Base-by-base conservation (phyloP, 1,140 invertebrate genomes). In the Drosophila santomea region DNA sequence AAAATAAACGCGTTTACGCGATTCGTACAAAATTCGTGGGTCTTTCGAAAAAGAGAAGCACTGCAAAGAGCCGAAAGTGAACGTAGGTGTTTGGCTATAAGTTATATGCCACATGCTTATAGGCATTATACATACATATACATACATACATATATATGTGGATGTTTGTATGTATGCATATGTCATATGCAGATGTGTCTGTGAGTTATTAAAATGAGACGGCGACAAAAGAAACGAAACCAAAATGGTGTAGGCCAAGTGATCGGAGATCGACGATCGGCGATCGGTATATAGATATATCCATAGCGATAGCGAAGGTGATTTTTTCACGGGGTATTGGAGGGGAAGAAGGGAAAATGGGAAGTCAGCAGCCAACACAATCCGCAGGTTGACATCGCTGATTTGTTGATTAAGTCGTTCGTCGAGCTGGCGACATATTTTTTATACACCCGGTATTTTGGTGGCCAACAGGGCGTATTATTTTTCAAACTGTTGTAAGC, bases 1-100 rank as follows among this genome's bases (percentile, higher is more conserved):
- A 90, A 91, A 91, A 90, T 84, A 89, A 91, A 91, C 90, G 90
- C 90, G 90, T 89, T 90, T 89, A 91, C 90, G 90, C 86, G 90
- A 91, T 91, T 91, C 90, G 90, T 91, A 91, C 90, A 91, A 84
- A 91, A 91, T 75, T 78, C 72, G 52, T 78, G 76, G 67, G 67
- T 69, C 48, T 72, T 57, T 59, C 28, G 12, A 57, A 67, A 67
- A 54, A 44, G 74, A 69, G 50, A 73, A 71, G 44, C 69, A 78
- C 72, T 58, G 38, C 50, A 60, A 48, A 45, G 52, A 67, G 56
- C 63, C 55, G 72, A 58, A 45, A 62, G 67, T 43, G 61, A 36
- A 67, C 80, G 81, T 85, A 84, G 81, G 81, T 84, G 81, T 85
- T 59, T 43, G 57, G 43, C 57, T 48, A 59, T 36, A 59, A 59